Conservation (phyloP, 2,888 invertebrate species). For the Onthophagus sagittarius region DNA sequence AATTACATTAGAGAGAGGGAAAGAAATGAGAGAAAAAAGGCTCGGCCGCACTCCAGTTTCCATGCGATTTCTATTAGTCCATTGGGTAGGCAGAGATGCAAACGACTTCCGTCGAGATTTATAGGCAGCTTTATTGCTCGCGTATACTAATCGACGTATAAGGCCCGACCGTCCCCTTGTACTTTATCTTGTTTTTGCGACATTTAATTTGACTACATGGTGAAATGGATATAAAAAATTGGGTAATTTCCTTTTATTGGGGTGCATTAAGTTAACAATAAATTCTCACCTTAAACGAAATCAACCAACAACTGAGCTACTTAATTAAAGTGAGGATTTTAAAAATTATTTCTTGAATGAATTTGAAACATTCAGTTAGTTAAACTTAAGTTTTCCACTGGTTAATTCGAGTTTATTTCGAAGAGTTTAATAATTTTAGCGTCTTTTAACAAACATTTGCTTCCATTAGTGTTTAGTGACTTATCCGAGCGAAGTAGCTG, state of each 20-base stretch:
- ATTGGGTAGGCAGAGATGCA: conserved; percentile 10
- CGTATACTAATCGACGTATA: conserved; percentile 14
- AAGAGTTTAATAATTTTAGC: neutral
- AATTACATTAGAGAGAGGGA: conserved; percentile 6
- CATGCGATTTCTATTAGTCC: conserved; percentile 12
- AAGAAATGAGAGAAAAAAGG: conserved; percentile 1
- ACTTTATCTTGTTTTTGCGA: conserved; percentile 11
- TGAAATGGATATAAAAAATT: neutral
- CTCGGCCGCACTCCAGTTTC: neutral
- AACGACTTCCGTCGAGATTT: conserved; percentile 15
- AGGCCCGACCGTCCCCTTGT: neutral
- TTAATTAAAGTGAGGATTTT: too few relatives aligned
- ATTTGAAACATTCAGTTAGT: neutral
- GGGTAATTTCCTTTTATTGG: conserved; percentile 6
- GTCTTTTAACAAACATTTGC: neutral
- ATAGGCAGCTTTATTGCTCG: conserved; percentile 16
- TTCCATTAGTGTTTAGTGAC: neutral
- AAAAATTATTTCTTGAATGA: neutral
- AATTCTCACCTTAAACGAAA: neutral
- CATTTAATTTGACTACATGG: conserved; percentile 8
- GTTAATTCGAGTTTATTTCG: neutral
- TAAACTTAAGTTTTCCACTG: neutral
- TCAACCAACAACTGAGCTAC: neutral
- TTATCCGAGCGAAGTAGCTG: conserved; percentile 3
- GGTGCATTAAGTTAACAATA: neutral